phyloP scores from a whole-genome alignment of 2,888 invertebrate genomes.

The Oithona nana region DNA sequence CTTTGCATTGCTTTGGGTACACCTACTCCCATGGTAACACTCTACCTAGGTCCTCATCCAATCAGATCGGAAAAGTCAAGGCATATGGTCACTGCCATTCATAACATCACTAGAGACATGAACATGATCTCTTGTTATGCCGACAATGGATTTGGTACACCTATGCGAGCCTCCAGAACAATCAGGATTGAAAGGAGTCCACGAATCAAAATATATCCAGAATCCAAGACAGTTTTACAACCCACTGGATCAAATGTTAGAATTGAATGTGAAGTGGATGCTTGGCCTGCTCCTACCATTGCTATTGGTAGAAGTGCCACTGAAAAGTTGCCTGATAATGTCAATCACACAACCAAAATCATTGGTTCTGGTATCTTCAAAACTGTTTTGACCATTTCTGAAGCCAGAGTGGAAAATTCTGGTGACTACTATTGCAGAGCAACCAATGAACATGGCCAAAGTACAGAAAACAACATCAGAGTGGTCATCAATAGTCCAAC shows the following conservation, averaged over 20 bases:
- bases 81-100: constrained; percentile 68
- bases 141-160: constrained; percentile 67
- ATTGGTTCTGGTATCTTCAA: background rate
- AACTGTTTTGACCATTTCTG: constrained; percentile 42
- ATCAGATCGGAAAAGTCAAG: constrained; percentile 57
- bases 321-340: constrained; percentile 39
- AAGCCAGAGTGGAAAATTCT: constrained; percentile 46
- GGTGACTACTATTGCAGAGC: constrained; percentile 69
- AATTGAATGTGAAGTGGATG: constrained; percentile 54
- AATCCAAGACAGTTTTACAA: background rate
- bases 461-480: background rate
- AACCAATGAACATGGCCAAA: constrained; percentile 51
- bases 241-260: constrained; percentile 48
- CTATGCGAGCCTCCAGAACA: constrained; percentile 60
- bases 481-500: background rate
- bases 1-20: constrained; percentile 66
- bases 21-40: constrained; percentile 60
- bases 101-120: constrained; percentile 66
- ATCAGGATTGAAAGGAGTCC: constrained; percentile 55
- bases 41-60: constrained; percentile 56
- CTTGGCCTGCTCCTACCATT: constrained; percentile 57
- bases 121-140: constrained; percentile 68
- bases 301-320: constrained; percentile 32
- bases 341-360: constrained; percentile 2
- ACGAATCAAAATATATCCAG: background rate